phyloP scores from a whole-genome alignment of 92 coral and sea anemone species.

The Metridium senile region DNA sequence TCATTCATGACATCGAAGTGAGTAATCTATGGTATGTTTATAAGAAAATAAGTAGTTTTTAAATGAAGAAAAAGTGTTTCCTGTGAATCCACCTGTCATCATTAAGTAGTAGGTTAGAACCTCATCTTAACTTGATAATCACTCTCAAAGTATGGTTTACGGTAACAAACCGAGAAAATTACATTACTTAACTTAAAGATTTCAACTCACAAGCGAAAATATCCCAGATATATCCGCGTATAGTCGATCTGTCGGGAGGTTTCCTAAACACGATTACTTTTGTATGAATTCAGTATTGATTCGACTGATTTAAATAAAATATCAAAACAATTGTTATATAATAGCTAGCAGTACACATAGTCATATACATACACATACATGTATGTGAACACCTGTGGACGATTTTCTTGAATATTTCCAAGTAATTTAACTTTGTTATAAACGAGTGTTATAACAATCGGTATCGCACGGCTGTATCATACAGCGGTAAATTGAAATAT shows the following conservation, averaged over 20 bases:
- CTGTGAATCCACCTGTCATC: conserved; percentile 1
- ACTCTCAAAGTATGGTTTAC: conserved; percentile 10
- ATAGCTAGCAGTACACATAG: not conserved
- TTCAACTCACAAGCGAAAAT: too few relatives aligned
- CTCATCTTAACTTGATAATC: not conserved
- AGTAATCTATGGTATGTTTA: not conserved
- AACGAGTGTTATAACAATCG: too few relatives aligned
- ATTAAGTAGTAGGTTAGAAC: conserved; percentile 5
- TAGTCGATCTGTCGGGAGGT: not conserved
- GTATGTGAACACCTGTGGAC: not conserved
- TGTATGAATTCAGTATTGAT: not conserved
- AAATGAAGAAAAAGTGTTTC: not conserved
- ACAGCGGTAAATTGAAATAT: not conserved
- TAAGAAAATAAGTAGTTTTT: not conserved
- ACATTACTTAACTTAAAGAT: too few relatives aligned
- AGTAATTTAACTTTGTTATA: not conserved
- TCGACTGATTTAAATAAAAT: not conserved
- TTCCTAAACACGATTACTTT: not conserved
- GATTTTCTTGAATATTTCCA: not conserved
- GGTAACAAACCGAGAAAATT: not conserved
- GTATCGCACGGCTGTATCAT: too few relatives aligned
- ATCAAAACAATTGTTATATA: conserved; percentile 1
- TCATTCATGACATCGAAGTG: not conserved
- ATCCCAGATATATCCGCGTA: too few relatives aligned
- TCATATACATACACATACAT: not conserved